Evolutionary conservation across 2,888 invertebrate species (phyloP), one percentile per base, ranked within the genome.

Genomic region (Xylocampa areola): DNA sequence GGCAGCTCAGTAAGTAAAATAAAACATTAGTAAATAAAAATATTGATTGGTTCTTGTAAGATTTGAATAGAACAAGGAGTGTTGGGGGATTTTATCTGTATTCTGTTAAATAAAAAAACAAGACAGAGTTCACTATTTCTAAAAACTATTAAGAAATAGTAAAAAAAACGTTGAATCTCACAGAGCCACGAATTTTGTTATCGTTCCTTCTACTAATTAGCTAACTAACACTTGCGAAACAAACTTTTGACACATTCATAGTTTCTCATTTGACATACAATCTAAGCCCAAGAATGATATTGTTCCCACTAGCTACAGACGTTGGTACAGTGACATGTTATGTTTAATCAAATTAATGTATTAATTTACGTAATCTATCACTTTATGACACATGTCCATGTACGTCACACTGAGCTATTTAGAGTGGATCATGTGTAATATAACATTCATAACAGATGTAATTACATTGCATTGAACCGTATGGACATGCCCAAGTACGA

Each of bases 401-500:
- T 44, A 54, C 54, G 52, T 55, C 45, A 53, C 32, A 40, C 23
- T 33, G 54, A 27, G 43, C 49, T 70, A 50, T 63, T 62, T 45
- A 54, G 49, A 48, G 27, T 52, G 41, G 49, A 27, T 58, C 41
- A 49, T 67, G 57, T 62, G 61, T n/a, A n/a, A n/a, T n/a, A n/a
- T n/a, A n/a, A n/a, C n/a, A n/a, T n/a, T 59, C 59, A 63, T 51
- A 58, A 40, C 60, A 41, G 45, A 47, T 68, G 62, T 71, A 68
- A 73, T 77, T 65, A 73, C 52, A 66, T 44, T 62, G 37, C 62
- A 59, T 50, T 57, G 57, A 60, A 50, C 41, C 41, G 53, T 66
- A 65, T 65, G 45, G 61, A 39, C 60, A 64, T 64, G 73, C 29
- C 78, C 77, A 72, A 73, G 49, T 81, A 73, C 40, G 71, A 36